Evolutionary conservation across 2,888 invertebrate species (phyloP).

Genomic region (Spicauda simplicius): DNA sequence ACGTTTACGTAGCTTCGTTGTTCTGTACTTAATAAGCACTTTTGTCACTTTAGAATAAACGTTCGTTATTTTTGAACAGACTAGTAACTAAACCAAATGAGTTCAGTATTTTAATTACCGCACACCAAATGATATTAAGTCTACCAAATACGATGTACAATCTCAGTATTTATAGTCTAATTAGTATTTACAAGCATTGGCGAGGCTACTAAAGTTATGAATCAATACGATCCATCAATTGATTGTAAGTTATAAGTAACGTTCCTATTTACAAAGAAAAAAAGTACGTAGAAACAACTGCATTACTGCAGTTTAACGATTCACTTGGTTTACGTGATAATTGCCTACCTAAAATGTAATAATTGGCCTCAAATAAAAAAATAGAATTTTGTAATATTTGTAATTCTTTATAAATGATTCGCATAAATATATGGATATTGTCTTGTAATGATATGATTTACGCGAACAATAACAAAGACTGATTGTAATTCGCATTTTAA

Average conservation of each 20-base stretch:
- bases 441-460: neutral
- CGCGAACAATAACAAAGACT: conserved; percentile 21
- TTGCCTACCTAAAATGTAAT: neutral
- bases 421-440: neutral
- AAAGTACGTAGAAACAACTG: neutral
- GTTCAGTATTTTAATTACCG: neutral
- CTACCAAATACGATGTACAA: neutral
- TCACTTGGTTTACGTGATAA: neutral
- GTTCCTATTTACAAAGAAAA: neutral
- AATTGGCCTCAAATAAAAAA: neutral
- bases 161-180: neutral
- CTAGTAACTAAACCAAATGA: conserved; percentile 23
- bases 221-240: neutral
- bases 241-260: neutral
- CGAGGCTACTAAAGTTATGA: neutral
- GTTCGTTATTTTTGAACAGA: conserved; percentile 11
- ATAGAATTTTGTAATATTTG: neutral
- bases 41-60: conserved; percentile 29
- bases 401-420: neutral
- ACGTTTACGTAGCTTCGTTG: conserved; percentile 37
- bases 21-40: conserved; percentile 41
- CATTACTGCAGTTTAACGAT: neutral
- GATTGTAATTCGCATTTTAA: conserved; percentile 26
- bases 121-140: conserved; percentile 2
- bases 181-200: neutral